A percentile compares a stretch with the other conserved stretches of the same genome.
Conservation (phyloP, 2,797 vertebrate genomes). For the Centroberyx gerrardi region DNA sequence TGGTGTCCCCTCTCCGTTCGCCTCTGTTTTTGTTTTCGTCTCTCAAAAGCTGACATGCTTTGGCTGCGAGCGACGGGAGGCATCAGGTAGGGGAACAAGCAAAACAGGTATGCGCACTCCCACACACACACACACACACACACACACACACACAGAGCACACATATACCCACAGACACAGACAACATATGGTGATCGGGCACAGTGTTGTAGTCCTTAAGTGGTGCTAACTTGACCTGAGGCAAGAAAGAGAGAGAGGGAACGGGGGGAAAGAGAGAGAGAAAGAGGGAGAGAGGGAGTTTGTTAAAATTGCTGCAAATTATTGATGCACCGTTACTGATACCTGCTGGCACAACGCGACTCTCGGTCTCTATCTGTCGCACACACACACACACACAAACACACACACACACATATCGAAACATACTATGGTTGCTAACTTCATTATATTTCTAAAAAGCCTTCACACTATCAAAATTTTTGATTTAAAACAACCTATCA, state of each 20-base stretch:
- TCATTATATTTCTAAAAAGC: conserved; percentile 54
- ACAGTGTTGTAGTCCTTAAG: conserved; percentile 82
- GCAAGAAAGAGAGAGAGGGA: conserved; percentile 70
- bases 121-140: conserved; percentile 27
- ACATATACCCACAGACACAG: conserved; percentile 43
- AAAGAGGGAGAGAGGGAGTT: conserved; percentile 40
- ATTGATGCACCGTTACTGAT: conserved; percentile 73
- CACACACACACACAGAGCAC: conserved; percentile 32
- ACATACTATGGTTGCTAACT: conserved; percentile 44
- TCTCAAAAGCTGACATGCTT: conserved; percentile 85
- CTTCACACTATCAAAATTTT: conserved; percentile 59
- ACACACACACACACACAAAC: conserved; percentile 35
- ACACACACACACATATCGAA: conserved; percentile 23
- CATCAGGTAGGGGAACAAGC: conserved; percentile 79
- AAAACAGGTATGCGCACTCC: conserved; percentile 62
- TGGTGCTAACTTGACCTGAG: conserved; percentile 85
- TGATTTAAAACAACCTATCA: conserved; percentile 72
- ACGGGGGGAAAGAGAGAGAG: conserved; percentile 38
- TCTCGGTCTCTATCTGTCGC: conserved; percentile 29
- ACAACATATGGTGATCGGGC: conserved; percentile 79
- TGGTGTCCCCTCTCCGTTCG: conserved; percentile 78
- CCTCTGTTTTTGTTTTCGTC: conserved; percentile 82
- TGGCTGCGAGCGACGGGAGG: conserved; percentile 82
- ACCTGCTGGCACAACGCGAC: conserved; percentile 68
- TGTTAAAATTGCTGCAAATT: conserved; percentile 73